These are phyloP conservation scores for Incurvaria masculella DNA, from an alignment of 2,888 invertebrate species.

Conservation along the genomic window DNA sequence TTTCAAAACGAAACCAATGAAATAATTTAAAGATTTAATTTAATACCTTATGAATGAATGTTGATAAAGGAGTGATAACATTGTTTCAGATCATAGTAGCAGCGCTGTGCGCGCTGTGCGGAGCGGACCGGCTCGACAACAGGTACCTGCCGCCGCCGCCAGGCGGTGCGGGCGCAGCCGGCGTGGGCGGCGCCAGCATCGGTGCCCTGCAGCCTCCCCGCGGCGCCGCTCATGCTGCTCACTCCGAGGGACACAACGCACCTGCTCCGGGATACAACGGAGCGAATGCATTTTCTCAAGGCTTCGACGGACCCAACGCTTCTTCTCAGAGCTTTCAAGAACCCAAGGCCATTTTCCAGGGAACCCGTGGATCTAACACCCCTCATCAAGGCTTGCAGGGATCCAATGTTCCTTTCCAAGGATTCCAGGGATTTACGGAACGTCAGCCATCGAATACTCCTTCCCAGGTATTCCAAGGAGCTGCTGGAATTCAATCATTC, in stretches of 20 bases:
- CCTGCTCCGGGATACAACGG: not conserved
- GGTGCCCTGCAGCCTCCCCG: slow-evolving; percentile 34
- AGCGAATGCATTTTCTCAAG: not conserved
- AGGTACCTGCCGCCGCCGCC: slow-evolving; percentile 43
- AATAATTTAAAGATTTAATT: slow-evolving; percentile 11
- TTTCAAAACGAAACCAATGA: too few relatives aligned
- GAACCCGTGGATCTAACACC: not conserved
- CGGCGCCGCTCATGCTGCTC: not conserved
- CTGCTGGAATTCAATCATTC: too few relatives aligned
- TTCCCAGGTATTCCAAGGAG: too few relatives aligned
- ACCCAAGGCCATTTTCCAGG: not conserved
- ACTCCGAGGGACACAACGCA: not conserved
- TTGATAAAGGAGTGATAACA: too few relatives aligned
- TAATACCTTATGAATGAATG: too few relatives aligned
- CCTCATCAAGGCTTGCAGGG: not conserved
- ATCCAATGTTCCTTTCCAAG: too few relatives aligned
- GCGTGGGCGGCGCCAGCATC: slow-evolving; percentile 44
- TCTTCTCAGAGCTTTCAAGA: not conserved
- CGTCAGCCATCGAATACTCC: too few relatives aligned
- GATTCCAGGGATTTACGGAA: too few relatives aligned
- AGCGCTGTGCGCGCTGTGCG: slow-evolving; percentile 38
- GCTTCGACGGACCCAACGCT: not conserved
- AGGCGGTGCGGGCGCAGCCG: slow-evolving; percentile 31
- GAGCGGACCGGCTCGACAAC: slow-evolving; percentile 44
- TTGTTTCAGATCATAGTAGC: slow-evolving; percentile 39